A percentile compares a stretch with the other conserved stretches of the same genome.
Conservation (phyloP, 2,888 invertebrate genomes). For the Silvanus unidentatus region DNA sequence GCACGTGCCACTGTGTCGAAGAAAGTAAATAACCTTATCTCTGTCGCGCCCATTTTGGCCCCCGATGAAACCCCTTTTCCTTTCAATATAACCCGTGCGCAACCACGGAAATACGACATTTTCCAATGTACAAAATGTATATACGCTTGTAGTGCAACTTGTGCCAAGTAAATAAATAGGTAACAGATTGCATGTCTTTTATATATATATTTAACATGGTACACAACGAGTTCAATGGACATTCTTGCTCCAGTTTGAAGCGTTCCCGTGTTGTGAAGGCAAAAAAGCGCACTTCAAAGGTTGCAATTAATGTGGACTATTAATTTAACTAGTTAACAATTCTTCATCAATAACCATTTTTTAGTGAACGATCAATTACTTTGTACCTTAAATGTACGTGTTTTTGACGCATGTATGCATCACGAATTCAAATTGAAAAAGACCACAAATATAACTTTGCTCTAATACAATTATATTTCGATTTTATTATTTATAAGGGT, state of each 20-base stretch:
- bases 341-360: too few relatives aligned
- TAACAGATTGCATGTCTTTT: constrained; percentile 15
- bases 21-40: not conserved
- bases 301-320: too few relatives aligned
- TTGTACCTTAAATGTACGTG: too few relatives aligned
- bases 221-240: not conserved
- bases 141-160: not conserved
- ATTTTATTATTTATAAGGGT: too few relatives aligned
- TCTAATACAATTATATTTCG: not conserved
- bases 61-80: too few relatives aligned
- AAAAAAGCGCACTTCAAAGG: too few relatives aligned
- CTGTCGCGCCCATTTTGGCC: not conserved
- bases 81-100: constrained; percentile 25
- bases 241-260: not conserved
- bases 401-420: too few relatives aligned
- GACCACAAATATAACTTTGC: not conserved
- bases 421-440: too few relatives aligned
- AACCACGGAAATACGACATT: constrained; percentile 25
- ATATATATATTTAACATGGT: not conserved
- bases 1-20: constrained; percentile 14
- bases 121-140: not conserved
- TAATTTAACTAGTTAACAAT: too few relatives aligned
- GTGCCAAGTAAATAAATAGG: constrained; percentile 16
- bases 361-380: too few relatives aligned
- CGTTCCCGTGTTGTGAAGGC: not conserved